Evolutionary conservation across 2,888 invertebrate genomes (phyloP), one percentile per base, ranked within the genome.

Genomic region (Acanthosepion pharaonis): DNA sequence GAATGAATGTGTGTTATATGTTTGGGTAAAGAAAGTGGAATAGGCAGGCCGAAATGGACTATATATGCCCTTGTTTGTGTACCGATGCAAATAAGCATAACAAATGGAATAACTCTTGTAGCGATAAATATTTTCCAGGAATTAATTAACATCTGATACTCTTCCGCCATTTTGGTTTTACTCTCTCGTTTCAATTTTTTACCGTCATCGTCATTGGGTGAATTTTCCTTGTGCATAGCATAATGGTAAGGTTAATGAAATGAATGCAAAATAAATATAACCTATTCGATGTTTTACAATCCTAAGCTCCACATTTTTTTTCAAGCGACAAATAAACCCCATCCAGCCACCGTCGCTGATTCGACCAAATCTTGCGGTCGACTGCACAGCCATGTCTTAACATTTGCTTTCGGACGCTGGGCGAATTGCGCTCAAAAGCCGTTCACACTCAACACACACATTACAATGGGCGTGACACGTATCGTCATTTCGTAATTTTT

Each of bases 141-240:
- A 78, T n/a, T 78, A 78, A 78, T 78, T 78, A 78, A 78, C 78
- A 78, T 78, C 33, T n/a, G 78, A 78, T 78, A 78, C n/a, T 78
- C n/a, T 78, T 33, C 78, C 78, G 78, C 78, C 33, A 78, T 78
- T 28, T 78, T 78, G 20, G 5, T 23, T 78, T 8, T n/a, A n/a
- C 78, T 28, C 5, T 64, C 4, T 78, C 33, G 78, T n/a, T n/a
- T 78, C 78, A 78, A 78, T 78, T 9, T n/a, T n/a, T 78, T 78
- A 11, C 78, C 33, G 11, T 15, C 78, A 78, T 78, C 78, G n/a
- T 33, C n/a, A n/a, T n/a, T 33, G 78, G 15, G 78, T 15, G n/a
- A n/a, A 78, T n/a, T 78, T 33, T n/a, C 11, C 78, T 33, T 78
- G n/a, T 78, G n/a, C n/a, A 78, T 33, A 78, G 78, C n/a, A 78